Evolutionary conservation across 2,888 invertebrate genomes (phyloP).

Genomic region (Julus scanicus): DNA sequence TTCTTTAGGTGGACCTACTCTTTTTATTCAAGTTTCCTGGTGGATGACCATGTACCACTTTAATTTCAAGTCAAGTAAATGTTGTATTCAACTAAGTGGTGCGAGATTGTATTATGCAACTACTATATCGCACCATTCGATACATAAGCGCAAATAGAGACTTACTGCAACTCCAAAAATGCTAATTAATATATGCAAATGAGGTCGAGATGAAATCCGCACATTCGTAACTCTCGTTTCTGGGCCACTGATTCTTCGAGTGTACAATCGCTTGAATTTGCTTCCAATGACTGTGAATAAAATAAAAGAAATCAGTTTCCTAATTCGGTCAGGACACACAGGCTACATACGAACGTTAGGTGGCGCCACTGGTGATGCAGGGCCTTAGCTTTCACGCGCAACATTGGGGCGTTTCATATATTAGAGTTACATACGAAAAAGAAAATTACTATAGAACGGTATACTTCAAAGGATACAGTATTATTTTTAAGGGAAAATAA

Average conservation of each 20-base stretch:
- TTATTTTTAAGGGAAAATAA: too few species aligned
- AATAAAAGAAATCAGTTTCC: background rate
- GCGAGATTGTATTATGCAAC: background rate
- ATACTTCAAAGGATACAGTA: too few species aligned
- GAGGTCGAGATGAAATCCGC: slow-evolving; percentile 23
- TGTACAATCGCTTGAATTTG: background rate
- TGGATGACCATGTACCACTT: slow-evolving; percentile 31
- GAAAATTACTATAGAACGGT: too few species aligned
- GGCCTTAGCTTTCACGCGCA: background rate
- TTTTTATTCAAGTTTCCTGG: slow-evolving; percentile 37
- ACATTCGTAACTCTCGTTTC: slow-evolving; percentile 1
- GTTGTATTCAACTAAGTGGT: background rate
- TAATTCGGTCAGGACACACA: slow-evolving; percentile 7
- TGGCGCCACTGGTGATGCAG: background rate
- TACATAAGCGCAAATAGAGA: background rate
- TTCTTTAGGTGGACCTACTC: background rate
- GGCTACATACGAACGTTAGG: background rate
- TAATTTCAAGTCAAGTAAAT: background rate
- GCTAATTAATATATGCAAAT: slow-evolving; percentile 36
- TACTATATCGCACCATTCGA: slow-evolving; percentile 24
- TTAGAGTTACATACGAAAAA: too few species aligned
- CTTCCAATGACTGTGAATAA: background rate
- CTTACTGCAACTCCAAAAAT: background rate
- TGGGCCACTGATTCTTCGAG: slow-evolving; percentile 11
- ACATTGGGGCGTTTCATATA: too few species aligned